Evolutionary conservation across 2,113 vertebrate species (phyloP).

Genomic region (Cnemophilus loriae): DNA sequence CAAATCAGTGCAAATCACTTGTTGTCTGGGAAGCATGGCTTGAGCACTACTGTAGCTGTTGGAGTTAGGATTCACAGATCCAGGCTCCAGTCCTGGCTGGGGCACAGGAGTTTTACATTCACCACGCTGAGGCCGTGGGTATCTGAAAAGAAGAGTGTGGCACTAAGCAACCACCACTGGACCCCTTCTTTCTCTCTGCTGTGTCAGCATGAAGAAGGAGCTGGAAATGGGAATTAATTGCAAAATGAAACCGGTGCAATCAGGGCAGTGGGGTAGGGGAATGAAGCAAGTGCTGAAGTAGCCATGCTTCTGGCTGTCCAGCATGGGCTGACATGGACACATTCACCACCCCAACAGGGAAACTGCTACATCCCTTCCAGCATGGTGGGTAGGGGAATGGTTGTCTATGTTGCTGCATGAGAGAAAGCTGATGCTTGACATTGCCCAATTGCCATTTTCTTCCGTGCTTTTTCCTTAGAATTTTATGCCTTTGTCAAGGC

Average conservation of each 20-base stretch:
- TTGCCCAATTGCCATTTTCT: not conserved
- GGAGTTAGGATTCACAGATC: not conserved
- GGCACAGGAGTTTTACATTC: not conserved
- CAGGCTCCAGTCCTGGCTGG: not conserved
- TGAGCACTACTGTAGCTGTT: not conserved
- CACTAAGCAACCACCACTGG: not conserved
- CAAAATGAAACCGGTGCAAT: not conserved
- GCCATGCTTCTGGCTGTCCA: not conserved
- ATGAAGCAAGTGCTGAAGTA: not conserved
- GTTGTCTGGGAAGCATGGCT: not conserved
- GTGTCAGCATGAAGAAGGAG: not conserved
- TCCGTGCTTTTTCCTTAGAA: not conserved
- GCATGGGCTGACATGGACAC: fast-evolving
- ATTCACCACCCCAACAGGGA: not conserved
- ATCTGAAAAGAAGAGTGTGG: not conserved
- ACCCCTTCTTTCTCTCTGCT: not conserved
- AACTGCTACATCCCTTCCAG: not conserved
- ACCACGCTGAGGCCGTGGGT: not conserved
- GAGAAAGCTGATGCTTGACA: not conserved
- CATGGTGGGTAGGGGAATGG: fast-evolving
- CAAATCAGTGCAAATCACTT: not conserved
- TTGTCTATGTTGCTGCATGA: not conserved
- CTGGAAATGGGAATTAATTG: not conserved
- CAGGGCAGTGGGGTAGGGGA: not conserved
- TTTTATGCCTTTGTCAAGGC: not conserved